Percentiles rank a stretch among this genome's conserved stretches.
These are phyloP conservation scores for Acanthosepion lycidas DNA, from an alignment of 2,888 invertebrate species.

Conservation along the genomic window DNA sequence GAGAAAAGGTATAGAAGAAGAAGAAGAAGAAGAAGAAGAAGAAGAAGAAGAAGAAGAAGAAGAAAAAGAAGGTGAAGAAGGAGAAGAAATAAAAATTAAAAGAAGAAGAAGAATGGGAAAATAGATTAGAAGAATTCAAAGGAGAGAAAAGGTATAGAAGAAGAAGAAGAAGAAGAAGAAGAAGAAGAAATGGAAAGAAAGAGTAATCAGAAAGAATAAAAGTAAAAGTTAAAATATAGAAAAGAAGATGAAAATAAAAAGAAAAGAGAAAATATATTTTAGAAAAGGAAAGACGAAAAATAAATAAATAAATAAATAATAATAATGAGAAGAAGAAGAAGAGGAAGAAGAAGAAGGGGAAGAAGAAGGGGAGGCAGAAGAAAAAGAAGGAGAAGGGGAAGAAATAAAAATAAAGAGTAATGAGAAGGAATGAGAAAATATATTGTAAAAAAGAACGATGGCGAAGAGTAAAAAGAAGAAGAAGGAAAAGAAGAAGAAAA, in stretches of 20 bases:
- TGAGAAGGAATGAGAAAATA: background rate
- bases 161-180: background rate
- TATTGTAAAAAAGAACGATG: background rate
- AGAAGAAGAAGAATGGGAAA: background rate
- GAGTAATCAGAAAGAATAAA: background rate
- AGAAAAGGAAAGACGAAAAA: background rate
- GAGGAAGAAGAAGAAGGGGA: background rate
- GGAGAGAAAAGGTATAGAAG: background rate
- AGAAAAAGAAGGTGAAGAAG: background rate
- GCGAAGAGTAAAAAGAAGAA: background rate
- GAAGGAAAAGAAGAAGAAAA: background rate
- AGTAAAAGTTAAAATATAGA: background rate
- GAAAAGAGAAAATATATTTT: background rate
- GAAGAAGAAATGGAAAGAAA: too few species aligned
- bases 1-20: background rate
- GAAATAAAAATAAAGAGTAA: background rate
- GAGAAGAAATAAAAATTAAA: background rate
- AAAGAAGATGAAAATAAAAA: background rate
- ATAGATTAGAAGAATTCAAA: background rate
- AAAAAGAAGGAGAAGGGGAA: background rate
- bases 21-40: background rate
- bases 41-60: background rate
- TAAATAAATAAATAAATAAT: too few species aligned
- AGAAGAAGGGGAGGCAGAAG: background rate
- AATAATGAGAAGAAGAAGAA: background rate